Conservation (phyloP, 1,140 invertebrate species). For the Chrysomallon squamiferum region DNA sequence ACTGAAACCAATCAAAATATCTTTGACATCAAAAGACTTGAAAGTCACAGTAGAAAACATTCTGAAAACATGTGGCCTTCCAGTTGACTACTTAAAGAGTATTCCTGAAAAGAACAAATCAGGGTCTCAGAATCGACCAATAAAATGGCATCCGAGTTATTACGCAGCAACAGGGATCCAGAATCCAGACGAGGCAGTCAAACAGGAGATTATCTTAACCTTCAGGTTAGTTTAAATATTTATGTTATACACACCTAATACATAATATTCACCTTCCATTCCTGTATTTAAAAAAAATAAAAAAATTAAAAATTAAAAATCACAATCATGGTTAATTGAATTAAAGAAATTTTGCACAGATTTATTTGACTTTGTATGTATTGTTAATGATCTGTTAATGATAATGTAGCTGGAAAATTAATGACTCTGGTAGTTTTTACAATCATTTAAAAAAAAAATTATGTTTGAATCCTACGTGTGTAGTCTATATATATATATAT, state of each 20-base stretch:
- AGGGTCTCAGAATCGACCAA: conserved; percentile 12
- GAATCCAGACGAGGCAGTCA: conserved; percentile 17
- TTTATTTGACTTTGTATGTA: too few species aligned
- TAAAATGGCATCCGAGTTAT: conserved; percentile 36
- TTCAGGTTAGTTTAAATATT: conserved; percentile 19
- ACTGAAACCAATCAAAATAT: conserved; percentile 75
- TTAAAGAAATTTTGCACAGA: too few species aligned
- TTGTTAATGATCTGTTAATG: too few species aligned
- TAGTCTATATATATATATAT: too few species aligned
- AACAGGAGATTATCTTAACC: conserved; percentile 7
- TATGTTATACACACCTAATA: not conserved
- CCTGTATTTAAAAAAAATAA: too few species aligned
- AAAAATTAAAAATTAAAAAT: too few species aligned
- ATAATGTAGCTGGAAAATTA: too few species aligned
- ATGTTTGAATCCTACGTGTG: too few species aligned
- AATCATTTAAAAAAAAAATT: too few species aligned
- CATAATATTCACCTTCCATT: too few species aligned
- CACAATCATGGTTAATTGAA: too few species aligned
- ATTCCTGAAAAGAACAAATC: not conserved
- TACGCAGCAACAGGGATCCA: conserved; percentile 32
- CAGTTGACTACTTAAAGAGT: not conserved
- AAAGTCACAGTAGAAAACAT: conserved; percentile 69
- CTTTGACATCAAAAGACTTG: conserved; percentile 82
- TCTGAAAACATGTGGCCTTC: conserved; percentile 12
- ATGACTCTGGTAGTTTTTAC: too few species aligned